Evolutionary conservation across 2,888 invertebrate species (phyloP).

Genomic region (Ephialtes manifestator): DNA sequence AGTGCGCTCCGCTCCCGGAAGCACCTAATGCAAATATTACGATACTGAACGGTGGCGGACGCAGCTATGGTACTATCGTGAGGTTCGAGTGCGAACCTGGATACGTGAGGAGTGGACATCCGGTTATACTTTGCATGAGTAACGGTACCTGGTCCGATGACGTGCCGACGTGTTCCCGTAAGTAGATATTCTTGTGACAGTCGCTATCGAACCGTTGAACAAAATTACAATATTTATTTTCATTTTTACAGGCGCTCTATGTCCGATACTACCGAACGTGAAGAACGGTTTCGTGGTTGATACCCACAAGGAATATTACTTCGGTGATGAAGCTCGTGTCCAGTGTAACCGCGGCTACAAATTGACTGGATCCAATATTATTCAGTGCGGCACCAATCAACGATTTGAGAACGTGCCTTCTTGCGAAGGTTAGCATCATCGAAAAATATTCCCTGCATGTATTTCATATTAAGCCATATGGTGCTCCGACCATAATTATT

Average conservation of each 20-base stretch:
- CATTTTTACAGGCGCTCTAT: conserved; percentile 87
- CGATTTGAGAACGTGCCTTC: conserved; percentile 94
- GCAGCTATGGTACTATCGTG: conserved; percentile 97
- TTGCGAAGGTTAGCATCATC: conserved; percentile 89
- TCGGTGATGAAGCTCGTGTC: conserved; percentile 95
- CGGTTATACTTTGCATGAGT: conserved; percentile 97
- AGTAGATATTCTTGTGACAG: conserved; percentile 77
- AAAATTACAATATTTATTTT: not conserved
- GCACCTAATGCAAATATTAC: conserved; percentile 95
- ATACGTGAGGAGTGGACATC: conserved; percentile 94
- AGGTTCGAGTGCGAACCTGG: conserved; percentile 97
- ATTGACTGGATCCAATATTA: conserved; percentile 93
- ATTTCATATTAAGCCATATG: not conserved
- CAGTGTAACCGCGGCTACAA: conserved; percentile 97
- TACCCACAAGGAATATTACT: conserved; percentile 91
- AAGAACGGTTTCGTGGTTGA: conserved; percentile 96
- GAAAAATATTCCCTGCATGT: not conserved
- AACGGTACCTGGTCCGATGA: conserved; percentile 98
- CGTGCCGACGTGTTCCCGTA: conserved; percentile 94
- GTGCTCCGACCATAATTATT: not conserved
- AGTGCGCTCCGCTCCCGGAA: conserved; percentile 95
- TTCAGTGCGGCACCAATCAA: conserved; percentile 94
- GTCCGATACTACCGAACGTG: conserved; percentile 92
- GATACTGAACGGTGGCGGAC: conserved; percentile 95
- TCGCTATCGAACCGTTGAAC: not conserved